Conservation (phyloP, 2,113 vertebrate species). For the Oreochromis aureus region DNA sequence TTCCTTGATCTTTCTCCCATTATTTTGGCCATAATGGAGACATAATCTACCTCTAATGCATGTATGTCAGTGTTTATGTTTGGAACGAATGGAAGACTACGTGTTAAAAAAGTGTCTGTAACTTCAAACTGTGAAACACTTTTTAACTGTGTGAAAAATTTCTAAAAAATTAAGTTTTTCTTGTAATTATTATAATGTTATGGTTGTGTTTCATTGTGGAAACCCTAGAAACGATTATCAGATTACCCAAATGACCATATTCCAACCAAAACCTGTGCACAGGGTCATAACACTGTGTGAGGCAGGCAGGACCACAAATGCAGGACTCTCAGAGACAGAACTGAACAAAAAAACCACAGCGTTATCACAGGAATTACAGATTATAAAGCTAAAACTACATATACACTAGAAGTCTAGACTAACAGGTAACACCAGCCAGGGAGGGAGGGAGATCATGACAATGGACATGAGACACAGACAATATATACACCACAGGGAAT, state of each 20-base stretch:
- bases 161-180: not conserved
- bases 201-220: not conserved
- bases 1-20: too few relatives aligned
- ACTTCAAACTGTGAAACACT: not conserved
- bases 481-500: not conserved
- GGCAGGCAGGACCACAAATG: too few relatives aligned
- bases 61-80: too few relatives aligned
- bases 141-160: not conserved
- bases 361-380: too few relatives aligned
- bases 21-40: too few relatives aligned
- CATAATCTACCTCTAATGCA: too few relatives aligned
- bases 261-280: not conserved
- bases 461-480: not conserved
- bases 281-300: too few relatives aligned
- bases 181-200: too few relatives aligned
- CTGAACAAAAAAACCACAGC: too few relatives aligned
- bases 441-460: fast-evolving
- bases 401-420: not conserved
- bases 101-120: too few relatives aligned
- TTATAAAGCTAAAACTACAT: fast-evolving
- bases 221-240: not conserved
- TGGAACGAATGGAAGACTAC: too few relatives aligned
- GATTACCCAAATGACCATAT: not conserved
- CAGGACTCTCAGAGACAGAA: too few relatives aligned
- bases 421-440: fast-evolving